These are phyloP conservation scores for Spisula subtruncata DNA, from an alignment of 2,888 invertebrate genomes.

Conservation along the genomic window DNA sequence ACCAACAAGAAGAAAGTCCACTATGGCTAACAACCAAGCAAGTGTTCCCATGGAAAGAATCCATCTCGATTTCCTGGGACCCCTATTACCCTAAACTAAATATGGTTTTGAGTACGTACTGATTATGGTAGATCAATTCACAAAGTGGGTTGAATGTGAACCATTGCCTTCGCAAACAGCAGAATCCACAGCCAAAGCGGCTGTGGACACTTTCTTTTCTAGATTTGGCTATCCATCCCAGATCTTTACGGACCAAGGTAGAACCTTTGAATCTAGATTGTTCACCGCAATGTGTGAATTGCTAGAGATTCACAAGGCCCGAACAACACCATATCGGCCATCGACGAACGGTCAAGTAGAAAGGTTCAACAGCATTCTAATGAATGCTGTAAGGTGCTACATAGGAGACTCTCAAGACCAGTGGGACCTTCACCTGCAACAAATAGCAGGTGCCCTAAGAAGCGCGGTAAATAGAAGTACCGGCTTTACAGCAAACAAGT, in stretches of 20 bases:
- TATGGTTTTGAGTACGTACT: no score
- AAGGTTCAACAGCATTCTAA: constrained; percentile 29
- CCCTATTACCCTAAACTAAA: no score
- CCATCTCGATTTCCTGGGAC: no score
- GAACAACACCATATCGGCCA: neutral
- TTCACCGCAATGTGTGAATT: neutral
- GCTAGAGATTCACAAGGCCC: neutral
- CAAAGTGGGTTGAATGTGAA: no score
- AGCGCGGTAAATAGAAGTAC: constrained; percentile 35
- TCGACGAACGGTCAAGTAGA: constrained; percentile 43
- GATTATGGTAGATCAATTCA: no score
- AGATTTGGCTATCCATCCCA: neutral
- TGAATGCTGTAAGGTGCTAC: constrained; percentile 50
- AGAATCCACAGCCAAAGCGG: neutral
- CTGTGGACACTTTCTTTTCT: neutral
- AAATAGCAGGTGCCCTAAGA: constrained; percentile 38
- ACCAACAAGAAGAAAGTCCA: neutral
- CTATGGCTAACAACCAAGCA: neutral
- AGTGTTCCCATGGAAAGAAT: no score
- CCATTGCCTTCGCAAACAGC: neutral
- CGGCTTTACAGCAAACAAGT: constrained; percentile 65
- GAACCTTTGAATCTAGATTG: neutral
- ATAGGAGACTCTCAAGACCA: constrained; percentile 33
- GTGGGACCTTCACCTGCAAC: constrained; percentile 28
- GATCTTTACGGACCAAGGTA: neutral